Conservation (phyloP, 1,140 invertebrate species). For the Pogonognathellus flavescens region DNA sequence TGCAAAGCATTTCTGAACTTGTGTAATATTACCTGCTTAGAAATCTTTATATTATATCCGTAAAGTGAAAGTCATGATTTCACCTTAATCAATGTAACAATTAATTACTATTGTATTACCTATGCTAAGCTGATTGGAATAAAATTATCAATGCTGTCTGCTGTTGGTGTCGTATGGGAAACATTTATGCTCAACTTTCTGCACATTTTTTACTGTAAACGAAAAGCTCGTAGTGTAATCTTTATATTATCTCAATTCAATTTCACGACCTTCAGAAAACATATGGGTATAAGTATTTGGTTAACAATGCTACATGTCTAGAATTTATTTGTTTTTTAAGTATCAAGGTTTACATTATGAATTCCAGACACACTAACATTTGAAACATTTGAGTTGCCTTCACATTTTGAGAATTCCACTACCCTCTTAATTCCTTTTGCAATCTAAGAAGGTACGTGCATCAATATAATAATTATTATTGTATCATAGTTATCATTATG, state of each 20-base stretch:
- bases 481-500: too few relatives aligned
- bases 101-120: background rate
- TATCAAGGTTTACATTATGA: background rate
- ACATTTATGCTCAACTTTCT: background rate
- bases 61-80: too few relatives aligned
- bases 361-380: background rate
- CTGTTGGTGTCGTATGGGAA: conserved; percentile 38
- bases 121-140: conserved; percentile 19
- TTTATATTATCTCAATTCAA: conserved; percentile 13
- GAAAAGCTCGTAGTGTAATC: background rate
- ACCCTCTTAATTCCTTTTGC: too few relatives aligned
- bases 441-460: too few relatives aligned
- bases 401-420: background rate
- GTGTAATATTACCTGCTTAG: too few relatives aligned
- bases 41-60: too few relatives aligned
- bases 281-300: background rate
- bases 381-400: conserved; percentile 19
- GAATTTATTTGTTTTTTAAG: too few relatives aligned
- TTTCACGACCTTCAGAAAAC: background rate
- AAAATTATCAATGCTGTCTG: conserved; percentile 39
- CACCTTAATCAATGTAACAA: too few relatives aligned
- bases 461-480: too few relatives aligned
- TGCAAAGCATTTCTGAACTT: too few relatives aligned
- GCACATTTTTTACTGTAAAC: background rate
- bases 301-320: background rate